Conservation (phyloP, 2,888 invertebrate species). For the Parthenolecanium corni region DNA sequence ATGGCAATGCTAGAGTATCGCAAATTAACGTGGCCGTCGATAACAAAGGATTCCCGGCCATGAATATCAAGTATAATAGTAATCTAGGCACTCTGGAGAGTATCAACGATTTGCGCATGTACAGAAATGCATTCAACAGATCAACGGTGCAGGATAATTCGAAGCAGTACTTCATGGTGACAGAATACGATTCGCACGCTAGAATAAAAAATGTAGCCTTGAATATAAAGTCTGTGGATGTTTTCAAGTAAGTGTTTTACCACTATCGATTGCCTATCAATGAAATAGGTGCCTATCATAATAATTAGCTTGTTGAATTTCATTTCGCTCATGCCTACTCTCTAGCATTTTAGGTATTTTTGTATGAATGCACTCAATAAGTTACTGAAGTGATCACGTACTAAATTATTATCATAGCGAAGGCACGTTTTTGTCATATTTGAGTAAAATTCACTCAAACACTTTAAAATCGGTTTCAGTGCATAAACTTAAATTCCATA, state of each 20-base stretch:
- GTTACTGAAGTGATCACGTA: too few relatives aligned
- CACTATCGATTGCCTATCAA: neutral
- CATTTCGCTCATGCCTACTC: neutral
- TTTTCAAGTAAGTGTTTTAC: conserved; percentile 39
- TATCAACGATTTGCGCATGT: conserved; percentile 72
- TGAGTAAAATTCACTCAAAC: too few relatives aligned
- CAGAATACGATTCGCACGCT: conserved; percentile 76
- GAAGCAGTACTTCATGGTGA: conserved; percentile 82
- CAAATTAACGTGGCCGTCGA: conserved; percentile 80
- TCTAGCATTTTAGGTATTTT: too few relatives aligned
- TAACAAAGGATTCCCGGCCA: conserved; percentile 70
- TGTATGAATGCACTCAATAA: too few relatives aligned
- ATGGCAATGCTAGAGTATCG: conserved; percentile 79
- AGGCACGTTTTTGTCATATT: too few relatives aligned
- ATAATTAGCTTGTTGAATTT: neutral
- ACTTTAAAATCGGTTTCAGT: too few relatives aligned
- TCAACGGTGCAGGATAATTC: conserved; percentile 82
- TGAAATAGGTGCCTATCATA: neutral
- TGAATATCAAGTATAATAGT: conserved; percentile 74
- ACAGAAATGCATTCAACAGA: conserved; percentile 74
- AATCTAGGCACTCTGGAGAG: conserved; percentile 79
- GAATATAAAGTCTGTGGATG: conserved; percentile 77
- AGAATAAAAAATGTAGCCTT: conserved; percentile 69
- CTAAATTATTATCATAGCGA: too few relatives aligned
- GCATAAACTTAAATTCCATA: too few relatives aligned